These are phyloP conservation scores for Esperia sulphurella DNA, from an alignment of 2,888 invertebrate genomes.

Conservation along the genomic window DNA sequence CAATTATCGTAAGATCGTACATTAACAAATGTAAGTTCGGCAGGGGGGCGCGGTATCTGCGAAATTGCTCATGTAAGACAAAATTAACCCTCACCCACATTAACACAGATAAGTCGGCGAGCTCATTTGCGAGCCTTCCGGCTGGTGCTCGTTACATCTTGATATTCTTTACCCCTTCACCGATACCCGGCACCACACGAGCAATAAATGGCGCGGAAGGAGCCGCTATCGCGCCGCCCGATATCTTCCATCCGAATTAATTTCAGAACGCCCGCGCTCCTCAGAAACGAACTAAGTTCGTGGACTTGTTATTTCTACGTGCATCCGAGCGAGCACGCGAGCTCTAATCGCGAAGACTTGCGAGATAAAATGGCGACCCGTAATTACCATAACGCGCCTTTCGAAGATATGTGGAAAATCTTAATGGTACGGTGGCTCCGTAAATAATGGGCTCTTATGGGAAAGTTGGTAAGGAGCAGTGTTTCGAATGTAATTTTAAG, in stretches of 20 bases:
- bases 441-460: conserved; percentile 79
- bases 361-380: conserved; percentile 78
- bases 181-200: conserved; percentile 74
- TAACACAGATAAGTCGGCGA: conserved; percentile 77
- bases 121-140: conserved; percentile 80
- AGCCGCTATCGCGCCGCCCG: conserved; percentile 72
- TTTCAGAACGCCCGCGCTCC: conserved; percentile 56
- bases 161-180: conserved; percentile 79
- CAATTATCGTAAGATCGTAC: conserved; percentile 26
- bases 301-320: conserved; percentile 75
- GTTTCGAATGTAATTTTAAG: conserved; percentile 78
- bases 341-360: conserved; percentile 71
- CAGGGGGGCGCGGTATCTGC: conserved; percentile 57
- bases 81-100: conserved; percentile 78
- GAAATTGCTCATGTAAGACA: conserved; percentile 76
- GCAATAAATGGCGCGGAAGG: conserved; percentile 79
- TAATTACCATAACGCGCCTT: conserved; percentile 78
- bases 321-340: conserved; percentile 52
- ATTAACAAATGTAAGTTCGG: conserved; percentile 52
- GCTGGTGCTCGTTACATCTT: conserved; percentile 76
- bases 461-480: conserved; percentile 77
- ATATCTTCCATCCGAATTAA: conserved; percentile 80
- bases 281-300: conserved; percentile 73
- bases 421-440: conserved; percentile 77
- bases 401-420: conserved; percentile 78